Percentiles rank a stretch among this genome's conserved stretches.
These are phyloP conservation scores for Antheraea yamamai DNA, from an alignment of 2,888 invertebrate genomes.

Conservation along the genomic window DNA sequence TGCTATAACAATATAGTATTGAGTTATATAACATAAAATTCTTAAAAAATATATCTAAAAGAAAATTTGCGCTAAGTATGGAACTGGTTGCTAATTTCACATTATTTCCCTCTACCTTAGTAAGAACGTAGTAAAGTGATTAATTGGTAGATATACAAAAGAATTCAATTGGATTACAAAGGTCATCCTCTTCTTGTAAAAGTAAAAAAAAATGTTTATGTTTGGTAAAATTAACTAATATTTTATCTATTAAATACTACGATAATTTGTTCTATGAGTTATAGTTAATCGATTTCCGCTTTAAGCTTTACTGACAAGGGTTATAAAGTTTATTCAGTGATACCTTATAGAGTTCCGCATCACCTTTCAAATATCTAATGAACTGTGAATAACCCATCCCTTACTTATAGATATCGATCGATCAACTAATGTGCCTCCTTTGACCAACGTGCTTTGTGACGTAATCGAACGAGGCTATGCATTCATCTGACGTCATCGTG, in stretches of 20 bases:
- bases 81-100: no score
- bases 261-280: neutral
- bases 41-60: no score
- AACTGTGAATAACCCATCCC: constrained; percentile 50
- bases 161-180: no score
- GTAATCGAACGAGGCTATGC: neutral
- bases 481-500: neutral
- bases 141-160: no score
- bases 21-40: no score
- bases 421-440: constrained; percentile 30
- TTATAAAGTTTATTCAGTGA: constrained; percentile 45
- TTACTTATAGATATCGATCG: constrained; percentile 44
- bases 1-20: no score
- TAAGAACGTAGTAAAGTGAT: no score
- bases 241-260: neutral
- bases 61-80: no score
- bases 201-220: no score
- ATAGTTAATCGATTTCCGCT: constrained; percentile 28
- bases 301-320: constrained; percentile 32
- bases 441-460: constrained; percentile 22
- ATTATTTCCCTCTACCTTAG: no score
- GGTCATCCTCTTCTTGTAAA: no score
- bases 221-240: neutral
- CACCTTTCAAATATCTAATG: constrained; percentile 56
- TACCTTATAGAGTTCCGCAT: constrained; percentile 46